Evolutionary conservation across 2,113 vertebrate species (phyloP), one percentile per base, ranked within the genome.

Genomic region (Romanogobio albipinnatus): DNA sequence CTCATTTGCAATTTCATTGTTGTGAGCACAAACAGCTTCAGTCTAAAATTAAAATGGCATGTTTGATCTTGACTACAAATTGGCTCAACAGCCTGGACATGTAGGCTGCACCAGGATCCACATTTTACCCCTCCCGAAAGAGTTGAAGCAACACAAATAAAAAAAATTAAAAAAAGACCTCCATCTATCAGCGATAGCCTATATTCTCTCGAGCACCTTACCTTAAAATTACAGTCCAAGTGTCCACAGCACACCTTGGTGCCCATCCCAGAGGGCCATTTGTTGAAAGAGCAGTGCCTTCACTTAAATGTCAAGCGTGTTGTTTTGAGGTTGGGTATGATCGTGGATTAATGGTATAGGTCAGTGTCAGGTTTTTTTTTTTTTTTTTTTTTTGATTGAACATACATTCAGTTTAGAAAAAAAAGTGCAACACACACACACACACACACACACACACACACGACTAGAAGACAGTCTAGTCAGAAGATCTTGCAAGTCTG

Each of bases 251-350:
- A 51, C 59, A 66, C 64, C 77, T n/a, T 53, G 15, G 49, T 76
- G 26, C 26, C 24, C 45, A 76, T 76, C 74, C 19, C 36, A 33
- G 51, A 58, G 47, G 84, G 22, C 59, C 7, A 3, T 29, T 47
- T 80, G 17, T 10, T 62, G 49, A 79, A 87, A 83, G 84, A 64
- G 81, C 83, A 83, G 14, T 5, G 24, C 22, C 19, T 68, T 83
- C 36, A 68, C 76, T 43, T 75, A 83, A 88, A 85, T 88, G 87
- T 85, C 87, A 85, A 70, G 43, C 33, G 1, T 83, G 33, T 74
- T 45, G 78, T 85, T 85, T 61, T 66, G 56, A 58, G 76, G 83
- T 74, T 66, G 33, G 47, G 33, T 36, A 74, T 78, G 3, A 80
- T 26, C 19, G 82, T 19, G 71, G 53, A 87, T 82, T 87, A 71